phyloP scores from a whole-genome alignment of 2,888 invertebrate genomes.

The Phalangium opilio region DNA sequence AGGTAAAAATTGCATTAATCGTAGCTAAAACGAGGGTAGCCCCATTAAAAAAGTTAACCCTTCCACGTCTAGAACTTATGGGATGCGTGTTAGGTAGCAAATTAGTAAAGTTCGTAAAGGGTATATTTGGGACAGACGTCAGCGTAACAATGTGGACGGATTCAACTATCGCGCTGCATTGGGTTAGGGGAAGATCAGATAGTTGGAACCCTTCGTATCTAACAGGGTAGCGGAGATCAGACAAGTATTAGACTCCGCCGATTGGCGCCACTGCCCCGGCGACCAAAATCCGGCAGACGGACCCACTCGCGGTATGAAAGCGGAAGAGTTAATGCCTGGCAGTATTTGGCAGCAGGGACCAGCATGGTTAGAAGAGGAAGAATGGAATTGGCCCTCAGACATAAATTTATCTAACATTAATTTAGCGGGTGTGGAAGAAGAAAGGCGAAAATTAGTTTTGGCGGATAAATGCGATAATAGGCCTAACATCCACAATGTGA shows the following conservation, averaged over 20 bases:
- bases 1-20: background rate
- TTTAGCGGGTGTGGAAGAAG: too few species aligned
- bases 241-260: background rate
- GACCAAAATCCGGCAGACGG: background rate
- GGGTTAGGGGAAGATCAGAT: background rate
- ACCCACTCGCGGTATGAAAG: background rate
- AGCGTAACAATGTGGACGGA: too few species aligned
- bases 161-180: too few species aligned
- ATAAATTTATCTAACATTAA: too few species aligned
- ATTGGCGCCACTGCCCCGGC: background rate
- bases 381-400: too few species aligned
- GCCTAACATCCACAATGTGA: too few species aligned
- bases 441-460: too few species aligned
- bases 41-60: background rate
- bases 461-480: too few species aligned
- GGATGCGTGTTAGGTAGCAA: background rate
- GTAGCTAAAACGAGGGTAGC: slow-evolving; percentile 2
- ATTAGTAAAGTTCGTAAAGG: background rate
- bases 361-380: too few species aligned
- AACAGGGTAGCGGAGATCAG: background rate
- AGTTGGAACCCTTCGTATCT: background rate
- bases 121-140: background rate
- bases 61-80: slow-evolving; percentile 3
- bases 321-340: too few species aligned
- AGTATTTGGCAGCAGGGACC: too few species aligned